Evolutionary conservation across 2,888 invertebrate genomes (phyloP), one percentile per base, ranked within the genome.

Genomic region (Chesias legatella): DNA sequence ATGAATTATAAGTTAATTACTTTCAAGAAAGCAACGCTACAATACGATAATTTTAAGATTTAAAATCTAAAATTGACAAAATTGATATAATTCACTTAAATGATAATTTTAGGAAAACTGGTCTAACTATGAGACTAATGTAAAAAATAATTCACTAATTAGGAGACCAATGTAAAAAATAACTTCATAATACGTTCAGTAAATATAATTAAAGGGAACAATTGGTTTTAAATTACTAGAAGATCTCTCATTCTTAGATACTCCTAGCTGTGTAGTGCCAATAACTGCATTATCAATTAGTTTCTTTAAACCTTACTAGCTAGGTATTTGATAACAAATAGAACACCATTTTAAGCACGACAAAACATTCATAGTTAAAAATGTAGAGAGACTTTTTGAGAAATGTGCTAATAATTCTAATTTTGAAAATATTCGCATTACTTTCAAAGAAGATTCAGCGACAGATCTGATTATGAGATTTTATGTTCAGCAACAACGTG

Each of bases 271-370:
- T 58, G 63, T 86, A 89, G 89, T 89, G 89, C 89, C 89, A 89
- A 89, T 89, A 89, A 89, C 89, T 89, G 89, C 78, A 79, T 73
- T 25, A 43, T 78, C 67, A 69, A 74, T 79, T 79, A 78, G 70
- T 84, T 84, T 78, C 78, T 82, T n/a, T 85, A 79, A 74, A 77
- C 70, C 88, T 88, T 89, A 89, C 71, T 72, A 81, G 63, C 88
- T 88, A 88, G 77, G 77, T 88, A 88, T 86, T 88, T 88, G 76
- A 85, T 88, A 89, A 89, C 88, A 88, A 89, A 88, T 86, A 88
- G 89, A 88, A 89, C 89, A 89, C 89, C 89, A 84, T 84, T 83
- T 86, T 86, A 89, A 89, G 88, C 89, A 89, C 88, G 89, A 89
- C 85, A 88, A 89, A 89, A 89, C 88, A 89, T 89, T 84, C 77